Evolutionary conservation across 92 coral and sea anemone species (phyloP), one percentile per base, ranked within the genome.

Genomic region (Phenganax stokvisi): DNA sequence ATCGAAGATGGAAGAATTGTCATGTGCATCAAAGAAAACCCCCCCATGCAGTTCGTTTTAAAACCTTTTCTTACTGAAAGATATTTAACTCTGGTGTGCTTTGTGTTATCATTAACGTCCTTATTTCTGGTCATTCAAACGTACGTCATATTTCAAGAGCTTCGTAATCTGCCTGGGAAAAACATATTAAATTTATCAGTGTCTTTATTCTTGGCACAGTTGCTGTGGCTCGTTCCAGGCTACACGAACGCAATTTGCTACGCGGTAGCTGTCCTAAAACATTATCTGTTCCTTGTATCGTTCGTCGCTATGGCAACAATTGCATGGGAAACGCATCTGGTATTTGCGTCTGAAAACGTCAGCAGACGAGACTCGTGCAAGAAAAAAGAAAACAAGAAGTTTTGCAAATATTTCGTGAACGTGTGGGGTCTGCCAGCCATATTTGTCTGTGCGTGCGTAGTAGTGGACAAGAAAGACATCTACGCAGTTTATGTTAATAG

Each of bases 381-480:
- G 66, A 56, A 29, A 10, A 10, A 29, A 7, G 66, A 56, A 25
- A 55, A 56, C 1, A 75, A 20, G 54, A 75, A 56, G 29, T 75
- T 75, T 10, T 51, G 13, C 51, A 75, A 56, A 20, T 75, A 55
- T 51, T 75, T 53, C 12, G 80, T 65, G 64, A 44, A 55, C 62
- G 80, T 75, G n/a, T 75, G 80, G 80, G 80, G 65, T 55, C 62
- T 56, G 9, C 80, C 80, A 6, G 80, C 66, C 52, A 27, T 56
- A 0, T 30, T 75, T 57, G 66, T 75, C 12, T 20, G 11, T 10
- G 8, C 53, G 6, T 75, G 80, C 66, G 66, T 17, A 3, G 80
- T 75, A 16, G 15, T 75, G 7, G 80, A 75, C 54, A 8, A 75
- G 20, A 28, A 8, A 29, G 80, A 27, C 10, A 44, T 55, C 7